phyloP scores from a whole-genome alignment of 2,113 vertebrate genomes.

The Zeus faber region DNA sequence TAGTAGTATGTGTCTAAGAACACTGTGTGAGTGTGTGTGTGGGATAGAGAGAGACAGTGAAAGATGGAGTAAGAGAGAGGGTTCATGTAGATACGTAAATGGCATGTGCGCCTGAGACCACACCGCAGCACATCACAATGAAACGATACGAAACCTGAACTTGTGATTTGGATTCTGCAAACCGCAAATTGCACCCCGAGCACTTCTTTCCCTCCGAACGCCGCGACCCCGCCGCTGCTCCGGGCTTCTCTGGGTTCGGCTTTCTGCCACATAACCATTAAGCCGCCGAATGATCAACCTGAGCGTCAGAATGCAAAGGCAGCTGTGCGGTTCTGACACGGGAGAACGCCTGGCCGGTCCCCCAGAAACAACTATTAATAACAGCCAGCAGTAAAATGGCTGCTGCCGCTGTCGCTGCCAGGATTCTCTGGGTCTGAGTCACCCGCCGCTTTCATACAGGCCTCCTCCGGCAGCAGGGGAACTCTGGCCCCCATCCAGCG shows the following conservation, averaged over 20 bases:
- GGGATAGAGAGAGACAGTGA: too few species aligned
- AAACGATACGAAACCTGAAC: too few species aligned
- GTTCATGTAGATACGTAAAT: too few species aligned
- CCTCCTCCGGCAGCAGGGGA: too few species aligned
- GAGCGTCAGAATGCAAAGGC: constrained; percentile 34
- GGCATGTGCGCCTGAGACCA: too few species aligned
- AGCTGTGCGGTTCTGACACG: constrained; percentile 18
- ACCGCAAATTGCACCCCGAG: not conserved
- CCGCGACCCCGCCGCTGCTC: not conserved
- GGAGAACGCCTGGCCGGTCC: constrained; percentile 32
- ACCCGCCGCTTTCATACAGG: too few species aligned
- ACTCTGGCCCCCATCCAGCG: constrained; percentile 37
- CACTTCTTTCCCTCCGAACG: not conserved
- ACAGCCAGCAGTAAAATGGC: constrained; percentile 14
- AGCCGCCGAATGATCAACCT: too few species aligned
- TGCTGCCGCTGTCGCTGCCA: constrained; percentile 49
- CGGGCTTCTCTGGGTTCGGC: not conserved
- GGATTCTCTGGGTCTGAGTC: constrained; percentile 58
- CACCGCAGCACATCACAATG: too few species aligned
- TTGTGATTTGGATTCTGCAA: too few species aligned
- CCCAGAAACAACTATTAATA: constrained; percentile 63
- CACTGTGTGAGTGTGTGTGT: too few species aligned
- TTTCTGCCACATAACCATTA: not conserved
- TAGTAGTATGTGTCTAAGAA: too few species aligned
- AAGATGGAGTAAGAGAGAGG: too few species aligned